These are phyloP conservation scores for Bellardia pandia DNA, from an alignment of 2,888 invertebrate species.

Conservation along the genomic window DNA sequence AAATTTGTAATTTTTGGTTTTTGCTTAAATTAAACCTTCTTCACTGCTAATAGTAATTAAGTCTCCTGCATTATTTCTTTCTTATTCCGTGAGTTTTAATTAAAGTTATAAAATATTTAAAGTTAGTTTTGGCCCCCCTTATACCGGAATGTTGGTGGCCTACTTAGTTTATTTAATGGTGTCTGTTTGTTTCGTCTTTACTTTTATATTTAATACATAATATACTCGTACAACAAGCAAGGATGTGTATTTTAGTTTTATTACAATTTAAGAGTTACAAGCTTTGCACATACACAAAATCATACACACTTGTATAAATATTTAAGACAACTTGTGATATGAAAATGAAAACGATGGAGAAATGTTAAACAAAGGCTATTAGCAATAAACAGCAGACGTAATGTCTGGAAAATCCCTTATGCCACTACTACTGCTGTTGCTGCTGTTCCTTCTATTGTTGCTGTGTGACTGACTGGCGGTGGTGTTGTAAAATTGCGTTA, in stretches of 20 bases:
- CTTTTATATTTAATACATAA: slow-evolving; percentile 25
- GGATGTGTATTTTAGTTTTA: slow-evolving; percentile 66
- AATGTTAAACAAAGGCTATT: slow-evolving; percentile 72
- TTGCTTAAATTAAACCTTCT: neutral
- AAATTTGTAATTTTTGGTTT: neutral
- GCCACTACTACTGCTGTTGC: slow-evolving; percentile 37
- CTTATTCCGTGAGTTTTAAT: slow-evolving; percentile 21
- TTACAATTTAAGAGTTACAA: slow-evolving; percentile 65
- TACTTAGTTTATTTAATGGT: slow-evolving; percentile 41
- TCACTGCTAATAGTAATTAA: neutral
- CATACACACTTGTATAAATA: slow-evolving; percentile 19
- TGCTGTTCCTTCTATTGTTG: neutral
- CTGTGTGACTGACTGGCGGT: slow-evolving; percentile 30
- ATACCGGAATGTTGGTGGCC: slow-evolving; percentile 15
- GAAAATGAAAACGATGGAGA: slow-evolving; percentile 60
- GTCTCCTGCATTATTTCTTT: neutral
- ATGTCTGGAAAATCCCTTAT: slow-evolving; percentile 73
- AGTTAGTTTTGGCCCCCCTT: slow-evolving; percentile 33
- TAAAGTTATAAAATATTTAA: slow-evolving; percentile 31
- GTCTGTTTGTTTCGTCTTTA: slow-evolving; percentile 16
- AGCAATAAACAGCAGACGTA: slow-evolving; percentile 73
- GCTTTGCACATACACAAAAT: slow-evolving; percentile 43
- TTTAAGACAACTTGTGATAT: slow-evolving; percentile 56
- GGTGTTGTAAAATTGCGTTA: slow-evolving; percentile 69
- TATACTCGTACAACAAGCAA: neutral